Conservation (phyloP, 2,113 vertebrate genomes). For the Passerina amoena region DNA sequence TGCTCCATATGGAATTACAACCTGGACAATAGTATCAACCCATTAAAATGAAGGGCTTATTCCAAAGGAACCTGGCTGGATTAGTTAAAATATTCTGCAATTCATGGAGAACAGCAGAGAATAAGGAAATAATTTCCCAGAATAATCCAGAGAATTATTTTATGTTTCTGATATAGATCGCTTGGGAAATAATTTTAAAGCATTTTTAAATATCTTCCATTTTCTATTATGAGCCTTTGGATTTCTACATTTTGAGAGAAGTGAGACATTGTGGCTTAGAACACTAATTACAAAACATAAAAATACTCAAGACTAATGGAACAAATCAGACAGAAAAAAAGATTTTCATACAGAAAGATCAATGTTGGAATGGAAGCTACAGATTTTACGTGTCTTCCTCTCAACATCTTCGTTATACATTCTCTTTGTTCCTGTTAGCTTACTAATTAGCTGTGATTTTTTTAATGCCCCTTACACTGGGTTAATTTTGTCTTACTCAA, state of each 20-base stretch:
- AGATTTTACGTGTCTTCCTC: slow-evolving; percentile 63
- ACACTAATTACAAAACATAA: slow-evolving; percentile 83
- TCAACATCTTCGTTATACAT: slow-evolving; percentile 73
- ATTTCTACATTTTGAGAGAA: slow-evolving; percentile 78
- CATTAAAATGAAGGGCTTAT: slow-evolving; percentile 63
- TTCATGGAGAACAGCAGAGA: slow-evolving; percentile 59
- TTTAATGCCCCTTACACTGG: slow-evolving; percentile 79
- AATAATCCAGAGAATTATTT: slow-evolving; percentile 76
- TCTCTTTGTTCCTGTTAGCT: slow-evolving; percentile 80
- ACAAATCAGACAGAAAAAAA: slow-evolving; percentile 68
- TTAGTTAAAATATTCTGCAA: slow-evolving; percentile 67
- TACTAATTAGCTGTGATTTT: slow-evolving; percentile 81
- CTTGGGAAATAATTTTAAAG: slow-evolving; percentile 84
- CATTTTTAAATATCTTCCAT: slow-evolving; percentile 80
- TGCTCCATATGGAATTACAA: slow-evolving; percentile 56
- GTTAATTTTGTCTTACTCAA: slow-evolving; percentile 85
- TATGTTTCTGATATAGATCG: slow-evolving; percentile 78
- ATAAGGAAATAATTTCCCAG: slow-evolving; percentile 75
- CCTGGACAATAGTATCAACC: slow-evolving; percentile 58
- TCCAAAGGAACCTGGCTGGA: slow-evolving; percentile 49
- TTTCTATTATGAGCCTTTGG: slow-evolving; percentile 81
- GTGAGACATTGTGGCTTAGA: slow-evolving; percentile 73
- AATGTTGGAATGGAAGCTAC: slow-evolving; percentile 28
- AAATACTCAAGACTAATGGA: slow-evolving; percentile 74
- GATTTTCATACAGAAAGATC: slow-evolving; percentile 53